Base-by-base conservation (phyloP, 2,888 invertebrate species). In the Hypomecis atomaria region DNA sequence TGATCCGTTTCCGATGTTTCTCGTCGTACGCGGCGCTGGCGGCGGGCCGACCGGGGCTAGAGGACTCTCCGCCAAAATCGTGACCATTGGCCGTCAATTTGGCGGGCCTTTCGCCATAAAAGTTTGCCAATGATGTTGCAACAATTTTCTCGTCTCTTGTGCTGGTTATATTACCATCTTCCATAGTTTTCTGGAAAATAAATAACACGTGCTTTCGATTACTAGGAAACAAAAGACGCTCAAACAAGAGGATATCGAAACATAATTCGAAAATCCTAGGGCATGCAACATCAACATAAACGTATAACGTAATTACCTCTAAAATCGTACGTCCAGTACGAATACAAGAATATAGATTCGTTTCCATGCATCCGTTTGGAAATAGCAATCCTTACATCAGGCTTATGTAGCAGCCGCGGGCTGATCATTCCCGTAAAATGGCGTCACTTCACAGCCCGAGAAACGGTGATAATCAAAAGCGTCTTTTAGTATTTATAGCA, bases 361-460 rank as follows among this genome's bases (percentile, higher is more conserved):
- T 89, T 88, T 91, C 87, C 88, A 88, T 88, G 86, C 92, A 92
- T 92, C 84, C 89, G 92, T 90, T 89, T 86, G 78, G 80, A 75
- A 78, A 87, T 77, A 85, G 83, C 81, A 82, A 86, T 88, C 89
- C 90, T 92, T 88, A 92, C 92, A 92, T 91, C 87, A 84, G 90
- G 90, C 87, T 88, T 86, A 88, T 82, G 88, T 89, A 85, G 89
- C 93, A 89, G 90, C 92, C 89, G 89, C 92, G 87, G 90, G 90
- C 93, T 92, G 92, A 87, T 92, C 93, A 93, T 92, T 92, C 92
- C 92, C 92, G 92, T 93, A 93, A 93, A 93, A 93, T 93, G 93
- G 93, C 93, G 93, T 93, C 93, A 93, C 92, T 92, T 86, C 86
- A 86, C 88, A 82, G 85, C 85, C 88, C 85, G 90, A 91, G 86